A percentile compares a stretch with the other conserved stretches of the same genome.
Evolutionary conservation across 2,113 vertebrate species (phyloP).

Genomic region (Carollia perspicillata): DNA sequence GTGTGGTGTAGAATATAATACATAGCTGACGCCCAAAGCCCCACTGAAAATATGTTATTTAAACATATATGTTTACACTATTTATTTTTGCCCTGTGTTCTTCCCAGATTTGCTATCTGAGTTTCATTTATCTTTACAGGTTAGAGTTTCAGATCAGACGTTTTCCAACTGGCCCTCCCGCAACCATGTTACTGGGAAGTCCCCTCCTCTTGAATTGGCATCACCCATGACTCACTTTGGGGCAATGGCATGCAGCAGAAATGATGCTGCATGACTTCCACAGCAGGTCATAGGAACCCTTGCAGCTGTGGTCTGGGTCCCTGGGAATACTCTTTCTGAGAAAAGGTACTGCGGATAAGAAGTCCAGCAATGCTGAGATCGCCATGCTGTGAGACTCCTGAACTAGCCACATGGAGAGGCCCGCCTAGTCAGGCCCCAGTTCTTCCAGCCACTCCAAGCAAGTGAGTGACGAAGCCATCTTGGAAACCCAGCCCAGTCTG

Average conservation of each 20-base stretch:
- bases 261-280: not conserved
- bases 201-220: fast-evolving
- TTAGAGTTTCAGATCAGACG: not conserved
- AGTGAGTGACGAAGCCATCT: not conserved
- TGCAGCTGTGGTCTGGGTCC: not conserved
- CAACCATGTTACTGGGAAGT: not conserved
- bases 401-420: not conserved
- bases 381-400: fast-evolving
- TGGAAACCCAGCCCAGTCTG: too few relatives aligned
- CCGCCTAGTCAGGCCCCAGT: not conserved
- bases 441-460: not conserved
- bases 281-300: not conserved
- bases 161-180: not conserved
- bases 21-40: not conserved
- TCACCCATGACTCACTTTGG: not conserved
- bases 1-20: not conserved
- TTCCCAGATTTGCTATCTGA: not conserved
- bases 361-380: not conserved
- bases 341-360: not conserved
- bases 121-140: not conserved
- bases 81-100: not conserved
- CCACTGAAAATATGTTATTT: not conserved
- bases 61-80: not conserved
- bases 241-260: fast-evolving
- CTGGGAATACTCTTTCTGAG: not conserved